Evolutionary conservation across 2,797 vertebrate species (phyloP).

Genomic region (Acanthiza pusilla): DNA sequence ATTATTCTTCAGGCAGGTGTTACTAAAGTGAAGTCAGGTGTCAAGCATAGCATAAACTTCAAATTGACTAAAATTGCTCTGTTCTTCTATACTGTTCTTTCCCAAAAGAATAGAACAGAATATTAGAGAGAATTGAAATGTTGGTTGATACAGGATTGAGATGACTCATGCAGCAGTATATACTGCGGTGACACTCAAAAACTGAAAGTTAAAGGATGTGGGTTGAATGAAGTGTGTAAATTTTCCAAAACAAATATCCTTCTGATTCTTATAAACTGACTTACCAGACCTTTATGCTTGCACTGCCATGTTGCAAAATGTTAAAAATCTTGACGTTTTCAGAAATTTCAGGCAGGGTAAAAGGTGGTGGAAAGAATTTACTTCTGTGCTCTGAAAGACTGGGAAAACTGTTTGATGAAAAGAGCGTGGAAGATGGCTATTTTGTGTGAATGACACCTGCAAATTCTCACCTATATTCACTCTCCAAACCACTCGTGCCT

Average conservation of each 20-base stretch:
- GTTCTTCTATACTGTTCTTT: constrained; percentile 1
- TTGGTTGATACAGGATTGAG: neutral
- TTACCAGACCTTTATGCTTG: neutral
- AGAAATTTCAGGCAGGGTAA: neutral
- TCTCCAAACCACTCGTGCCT: neutral
- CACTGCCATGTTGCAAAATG: neutral
- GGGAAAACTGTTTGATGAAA: constrained; percentile 4
- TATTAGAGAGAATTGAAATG: neutral
- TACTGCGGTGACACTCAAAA: constrained; percentile 8
- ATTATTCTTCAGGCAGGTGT: constrained; percentile 75
- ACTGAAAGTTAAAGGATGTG: constrained; percentile 26
- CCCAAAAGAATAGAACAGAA: constrained; percentile 43
- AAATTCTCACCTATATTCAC: constrained; percentile 45
- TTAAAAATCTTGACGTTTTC: neutral
- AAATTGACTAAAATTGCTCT: constrained; percentile 55
- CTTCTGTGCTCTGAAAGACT: neutral
- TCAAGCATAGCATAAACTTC: constrained; percentile 54
- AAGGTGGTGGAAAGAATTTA: constrained; percentile 21
- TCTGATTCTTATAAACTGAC: neutral
- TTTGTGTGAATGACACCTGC: constrained; percentile 39
- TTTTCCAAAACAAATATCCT: constrained; percentile 30
- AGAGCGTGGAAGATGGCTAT: neutral
- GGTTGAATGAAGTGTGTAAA: neutral
- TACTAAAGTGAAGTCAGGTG: constrained; percentile 77
- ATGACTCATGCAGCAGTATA: neutral